These are phyloP conservation scores for Pangasius mekongensis DNA, from an alignment of 2,797 vertebrate genomes.

Conservation along the genomic window DNA sequence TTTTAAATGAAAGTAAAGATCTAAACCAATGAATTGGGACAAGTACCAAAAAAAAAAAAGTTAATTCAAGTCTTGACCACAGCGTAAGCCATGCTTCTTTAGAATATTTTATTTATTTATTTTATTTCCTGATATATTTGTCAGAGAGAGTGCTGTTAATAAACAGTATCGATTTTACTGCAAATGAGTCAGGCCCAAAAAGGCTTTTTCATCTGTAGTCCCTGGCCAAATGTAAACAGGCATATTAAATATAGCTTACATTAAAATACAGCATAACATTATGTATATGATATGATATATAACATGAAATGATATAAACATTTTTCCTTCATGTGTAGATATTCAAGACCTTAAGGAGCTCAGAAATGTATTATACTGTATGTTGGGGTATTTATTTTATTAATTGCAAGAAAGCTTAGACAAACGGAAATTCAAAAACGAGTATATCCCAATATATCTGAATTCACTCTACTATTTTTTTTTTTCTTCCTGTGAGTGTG, in stretches of 20 bases:
- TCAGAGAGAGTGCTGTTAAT: background rate
- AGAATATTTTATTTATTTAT: background rate
- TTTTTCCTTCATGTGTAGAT: background rate
- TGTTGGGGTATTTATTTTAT: background rate
- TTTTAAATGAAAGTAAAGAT: background rate
- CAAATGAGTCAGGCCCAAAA: background rate
- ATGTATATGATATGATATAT: background rate
- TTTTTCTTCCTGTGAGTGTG: background rate
- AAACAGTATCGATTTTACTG: background rate
- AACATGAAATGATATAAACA: background rate
- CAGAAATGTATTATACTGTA: background rate
- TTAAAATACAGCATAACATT: background rate
- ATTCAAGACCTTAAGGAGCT: background rate
- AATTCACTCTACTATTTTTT: background rate
- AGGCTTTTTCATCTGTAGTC: background rate
- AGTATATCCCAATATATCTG: background rate
- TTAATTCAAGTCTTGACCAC: background rate
- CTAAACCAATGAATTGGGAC: background rate
- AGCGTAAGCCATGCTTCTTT: background rate
- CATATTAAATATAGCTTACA: background rate
- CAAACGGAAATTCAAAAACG: background rate
- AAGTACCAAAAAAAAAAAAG: background rate
- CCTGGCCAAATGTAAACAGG: background rate
- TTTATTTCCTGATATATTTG: background rate
- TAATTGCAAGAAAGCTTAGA: background rate